Percentiles rank a stretch among this genome's conserved stretches.
phyloP scores from a whole-genome alignment of 2,888 invertebrate species.

The Nowickia ferox region DNA sequence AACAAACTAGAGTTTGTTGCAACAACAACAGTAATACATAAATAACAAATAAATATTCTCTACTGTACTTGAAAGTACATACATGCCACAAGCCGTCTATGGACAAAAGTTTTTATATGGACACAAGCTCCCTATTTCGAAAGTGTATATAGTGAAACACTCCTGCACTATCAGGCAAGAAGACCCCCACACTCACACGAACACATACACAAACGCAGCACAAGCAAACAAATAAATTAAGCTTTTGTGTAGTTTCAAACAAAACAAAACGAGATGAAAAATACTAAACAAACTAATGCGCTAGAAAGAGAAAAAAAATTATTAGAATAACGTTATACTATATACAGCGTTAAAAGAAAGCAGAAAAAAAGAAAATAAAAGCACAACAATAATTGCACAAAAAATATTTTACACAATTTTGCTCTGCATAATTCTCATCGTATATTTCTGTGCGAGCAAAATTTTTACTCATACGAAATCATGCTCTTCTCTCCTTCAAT shows the following conservation, averaged over 20 bases:
- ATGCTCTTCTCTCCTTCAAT: constrained; percentile 49
- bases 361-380: background rate
- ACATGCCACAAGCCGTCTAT: background rate
- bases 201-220: constrained; percentile 10
- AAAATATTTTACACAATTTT: constrained; percentile 54
- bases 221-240: constrained; percentile 26
- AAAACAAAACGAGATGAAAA: constrained; percentile 81
- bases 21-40: constrained; percentile 51
- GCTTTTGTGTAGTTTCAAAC: constrained; percentile 71
- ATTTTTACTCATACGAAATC: constrained; percentile 32
- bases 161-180: no score
- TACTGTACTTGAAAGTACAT: constrained; percentile 51
- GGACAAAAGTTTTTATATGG: background rate
- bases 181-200: background rate
- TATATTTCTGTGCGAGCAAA: constrained; percentile 18
- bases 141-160: constrained; percentile 6
- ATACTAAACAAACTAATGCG: constrained; percentile 81
- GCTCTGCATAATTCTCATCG: constrained; percentile 51
- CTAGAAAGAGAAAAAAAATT: constrained; percentile 80
- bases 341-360: constrained; percentile 12
- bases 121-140: constrained; percentile 56
- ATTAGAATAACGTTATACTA: constrained; percentile 79
- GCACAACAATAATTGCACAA: constrained; percentile 15
- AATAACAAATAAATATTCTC: constrained; percentile 36
- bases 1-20: constrained; percentile 61